phyloP scores from a whole-genome alignment of 2,797 vertebrate species.

The Pipistrellus pygmaeus region DNA sequence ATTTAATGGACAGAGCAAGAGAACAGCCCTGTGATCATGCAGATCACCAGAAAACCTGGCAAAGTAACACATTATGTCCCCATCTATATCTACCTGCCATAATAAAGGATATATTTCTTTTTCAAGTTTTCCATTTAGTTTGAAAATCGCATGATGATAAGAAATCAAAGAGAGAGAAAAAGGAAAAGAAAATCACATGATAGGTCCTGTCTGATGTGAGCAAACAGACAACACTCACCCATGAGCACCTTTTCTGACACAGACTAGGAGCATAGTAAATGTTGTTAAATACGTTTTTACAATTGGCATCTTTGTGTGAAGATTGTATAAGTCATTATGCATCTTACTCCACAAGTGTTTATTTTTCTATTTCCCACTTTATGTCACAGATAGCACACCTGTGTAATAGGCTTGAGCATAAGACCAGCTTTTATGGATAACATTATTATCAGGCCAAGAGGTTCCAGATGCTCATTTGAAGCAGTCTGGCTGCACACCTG shows the following conservation, averaged over 20 bases:
- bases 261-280: not conserved
- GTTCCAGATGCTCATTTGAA: slow-evolving; percentile 8
- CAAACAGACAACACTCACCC: no score
- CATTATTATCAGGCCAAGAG: not conserved
- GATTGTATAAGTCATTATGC: slow-evolving; percentile 4
- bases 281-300: not conserved
- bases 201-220: not conserved
- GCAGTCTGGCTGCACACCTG: slow-evolving; percentile 24
- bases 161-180: no score
- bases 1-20: not conserved
- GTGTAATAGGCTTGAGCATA: not conserved
- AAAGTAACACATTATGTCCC: not conserved
- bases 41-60: slow-evolving; percentile 4
- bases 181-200: not conserved
- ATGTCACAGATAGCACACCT: not conserved
- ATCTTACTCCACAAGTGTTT: not conserved
- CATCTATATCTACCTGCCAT: not conserved
- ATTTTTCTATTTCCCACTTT: not conserved
- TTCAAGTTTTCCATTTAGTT: not conserved
- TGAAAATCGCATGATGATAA: not conserved
- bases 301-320: not conserved
- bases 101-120: not conserved
- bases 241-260: not conserved
- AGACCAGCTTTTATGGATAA: not conserved
- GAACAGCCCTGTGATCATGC: not conserved